Evolutionary conservation across 2,888 invertebrate species (phyloP), one percentile per base, ranked within the genome.

Genomic region (Epinotia brunnichana): DNA sequence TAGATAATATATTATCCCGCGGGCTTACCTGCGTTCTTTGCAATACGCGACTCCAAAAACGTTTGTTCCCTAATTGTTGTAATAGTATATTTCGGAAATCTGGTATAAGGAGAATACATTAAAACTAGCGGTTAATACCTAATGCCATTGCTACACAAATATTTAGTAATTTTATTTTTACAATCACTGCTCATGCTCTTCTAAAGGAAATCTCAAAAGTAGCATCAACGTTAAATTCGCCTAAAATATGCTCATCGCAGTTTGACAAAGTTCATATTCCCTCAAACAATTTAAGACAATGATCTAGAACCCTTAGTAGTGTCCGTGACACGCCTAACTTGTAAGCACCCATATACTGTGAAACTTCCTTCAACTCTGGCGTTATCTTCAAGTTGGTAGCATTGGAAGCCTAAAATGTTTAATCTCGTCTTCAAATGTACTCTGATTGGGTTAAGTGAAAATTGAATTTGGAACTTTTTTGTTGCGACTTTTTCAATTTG

Each of bases 371-470:
- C 24, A 71, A 67, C 69, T 53, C 56, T 44, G 67, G 61, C 62
- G 72, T 67, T 72, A 72, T 68, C 72, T 72, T 44, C 67, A 68
- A 71, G 44, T 67, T 67, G 71, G 71, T 70, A 66, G 66, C 61
- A 67, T 67, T 67, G 67, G 56, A 62, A 68, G 72, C 72, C 67
- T 57, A 61, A 72, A 72, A 72, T 72, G 67, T 72, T 72, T 67
- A 72, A 71, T 71, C 67, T 71, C 62, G 67, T 72, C 72, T 67
- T 67, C 67, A 68, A 67, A 67, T 71, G 66, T 68, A 72, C 72
- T 70, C 72, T 68, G 67, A 72, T 72, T 72, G 72, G 72, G 72
- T 72, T 72, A 72, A 67, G 61, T 62, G 56, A 62, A 72, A 72
- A 72, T 72, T 68, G 67, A 62, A 68, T 72, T 68, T 35, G 56